Evolutionary conservation across 2,113 vertebrate genomes (phyloP), one percentile per base, ranked within the genome.

Genomic region (Tragelaphus buxtoni): DNA sequence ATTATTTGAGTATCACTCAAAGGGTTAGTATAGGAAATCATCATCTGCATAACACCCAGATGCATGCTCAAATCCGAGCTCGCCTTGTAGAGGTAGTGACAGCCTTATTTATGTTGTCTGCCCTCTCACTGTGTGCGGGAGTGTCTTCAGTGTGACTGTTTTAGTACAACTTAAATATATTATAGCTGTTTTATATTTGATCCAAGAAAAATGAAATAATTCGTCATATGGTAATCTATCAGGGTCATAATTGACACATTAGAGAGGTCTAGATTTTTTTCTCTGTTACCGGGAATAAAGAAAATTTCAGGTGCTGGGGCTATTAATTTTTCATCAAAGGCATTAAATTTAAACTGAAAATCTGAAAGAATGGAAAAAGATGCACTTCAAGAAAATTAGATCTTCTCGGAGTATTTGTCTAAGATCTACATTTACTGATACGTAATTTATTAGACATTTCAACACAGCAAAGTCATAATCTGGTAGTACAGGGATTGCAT

Each of bases 21-120:
- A 93, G n/a, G 86, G 98, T 98, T 91, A 91, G 97, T 84, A 90
- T 60, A 96, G 94, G 91, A 97, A 98, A 98, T 98, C 76, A 91
- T 76, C 61, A 96, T 61, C 47, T 96, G 94, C 84, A 97, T 80
- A 97, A 98, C 97, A 95, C 94, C 94, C 60, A 91, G 96, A 94
- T 32, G 42, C 45, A 74, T 4, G 88, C 88, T 96, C 87, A 88
- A 91, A 98, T 53, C 10, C 84, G 35, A 87, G 88, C 92, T 96
- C 88, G 95, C 90, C 92, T 94, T 87, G 89, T 20, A 63, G 60
- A 83, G 26, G 32, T 17, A 60, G 11, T 63, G 97, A 91, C 92
- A 90, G 86, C 61, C 97, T 98, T 97, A 94, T 30, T 9, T 81
- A 96, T 81, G 51, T 12, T 35, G 45, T 39, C 89, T 97, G 63